phyloP scores from a whole-genome alignment of 2,113 vertebrate species.

The Melanocharis versteri region DNA sequence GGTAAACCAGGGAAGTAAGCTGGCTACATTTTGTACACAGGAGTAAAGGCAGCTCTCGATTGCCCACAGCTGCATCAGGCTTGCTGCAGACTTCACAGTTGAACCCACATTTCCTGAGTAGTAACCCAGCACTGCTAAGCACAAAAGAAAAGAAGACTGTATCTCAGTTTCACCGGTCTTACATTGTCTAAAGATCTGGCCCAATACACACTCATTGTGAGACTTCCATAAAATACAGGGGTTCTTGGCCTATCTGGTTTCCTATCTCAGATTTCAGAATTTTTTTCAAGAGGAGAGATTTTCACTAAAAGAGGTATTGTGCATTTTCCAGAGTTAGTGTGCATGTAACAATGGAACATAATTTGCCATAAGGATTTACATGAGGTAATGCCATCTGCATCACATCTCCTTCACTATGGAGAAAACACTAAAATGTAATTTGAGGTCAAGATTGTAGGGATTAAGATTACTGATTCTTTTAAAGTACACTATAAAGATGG shows the following conservation, averaged over 20 bases:
- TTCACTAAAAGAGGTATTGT: background rate
- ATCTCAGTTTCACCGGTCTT: background rate
- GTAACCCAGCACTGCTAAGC: background rate
- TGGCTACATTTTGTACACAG: background rate
- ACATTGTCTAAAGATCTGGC: background rate
- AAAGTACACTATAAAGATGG: background rate
- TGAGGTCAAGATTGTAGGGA: background rate
- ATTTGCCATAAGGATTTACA: background rate
- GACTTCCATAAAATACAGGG: background rate
- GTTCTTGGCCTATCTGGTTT: background rate
- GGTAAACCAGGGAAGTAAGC: background rate
- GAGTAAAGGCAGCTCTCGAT: background rate
- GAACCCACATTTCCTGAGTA: background rate
- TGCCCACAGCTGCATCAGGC: background rate
- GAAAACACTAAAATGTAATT: background rate
- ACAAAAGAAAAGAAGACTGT: background rate
- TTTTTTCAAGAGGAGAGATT: background rate
- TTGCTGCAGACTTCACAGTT: background rate
- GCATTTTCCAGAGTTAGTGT: background rate
- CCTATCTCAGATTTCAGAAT: background rate
- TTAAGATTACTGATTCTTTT: constrained; percentile 26
- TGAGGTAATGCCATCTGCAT: constrained; percentile 38
- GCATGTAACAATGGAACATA: background rate
- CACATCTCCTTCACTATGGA: background rate
- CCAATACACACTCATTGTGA: background rate